Base-by-base conservation (phyloP, 2,113 vertebrate genomes). In the Felis chaus region DNA sequence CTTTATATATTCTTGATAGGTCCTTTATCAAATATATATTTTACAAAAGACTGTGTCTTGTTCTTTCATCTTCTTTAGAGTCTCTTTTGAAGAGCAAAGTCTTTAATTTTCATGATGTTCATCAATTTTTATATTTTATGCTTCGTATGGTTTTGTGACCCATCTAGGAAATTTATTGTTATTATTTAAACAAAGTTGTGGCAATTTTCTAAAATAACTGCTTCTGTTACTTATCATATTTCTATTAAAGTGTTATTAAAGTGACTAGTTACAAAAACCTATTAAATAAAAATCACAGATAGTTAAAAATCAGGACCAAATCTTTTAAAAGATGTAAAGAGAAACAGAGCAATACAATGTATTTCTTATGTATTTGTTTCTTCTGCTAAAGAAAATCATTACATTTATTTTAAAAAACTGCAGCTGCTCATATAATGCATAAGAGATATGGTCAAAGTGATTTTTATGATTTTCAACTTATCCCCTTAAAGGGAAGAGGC, bases 321-420 rank as follows among this genome's bases (percentile, higher is more conserved):
- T 69, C 31, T 94, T 94, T 97, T 76, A 81, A 48, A 48, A 92
- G 31, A 21, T 50, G 63, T 53, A 85, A 16, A 88, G 18, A 96
- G 41, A 87, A 74, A 92, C 31, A 68, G 4, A 93, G 50, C 80
- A 91, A 85, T 76, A 86, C 3, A 91, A 96, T 61, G 4, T 53
- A 89, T 18, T 82, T 94, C 45, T 81, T 91, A 88, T 69, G 3
- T 23, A 92, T 92, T 79, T 93, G 31, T 87, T 95, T 92, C 55
- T 81, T 89, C 7, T 11, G 33, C n/a, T 83, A 88, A 90, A 68
- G 65, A 86, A 53, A 91, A 89, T 68, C 19, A 78, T 1, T 92
- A 5, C 45, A 15, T 87, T 66, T 79, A 73, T 53, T 95, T 83
- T 41, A 1, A 55, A 82, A 82, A 76, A 36, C 13, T 29, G 12